Percentiles rank a stretch among this genome's conserved stretches.
Evolutionary conservation across 1,140 invertebrate genomes (phyloP).

Genomic region (Leptestheria dahalacensis): DNA sequence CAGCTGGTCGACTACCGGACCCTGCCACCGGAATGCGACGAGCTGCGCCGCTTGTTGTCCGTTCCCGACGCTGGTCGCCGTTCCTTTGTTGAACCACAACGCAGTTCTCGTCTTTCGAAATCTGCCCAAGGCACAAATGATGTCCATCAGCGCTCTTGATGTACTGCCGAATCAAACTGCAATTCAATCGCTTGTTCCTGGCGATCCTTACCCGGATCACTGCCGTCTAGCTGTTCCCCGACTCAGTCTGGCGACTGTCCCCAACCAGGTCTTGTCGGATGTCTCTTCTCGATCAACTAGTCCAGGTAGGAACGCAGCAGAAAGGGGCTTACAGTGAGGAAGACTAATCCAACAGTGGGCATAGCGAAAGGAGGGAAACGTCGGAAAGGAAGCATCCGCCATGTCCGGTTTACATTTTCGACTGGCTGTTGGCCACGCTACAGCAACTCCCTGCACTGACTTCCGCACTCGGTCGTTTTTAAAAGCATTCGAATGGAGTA

Average conservation of each 20-base stretch:
- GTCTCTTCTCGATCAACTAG: neutral
- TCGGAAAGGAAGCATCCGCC: neutral
- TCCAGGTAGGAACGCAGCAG: neutral
- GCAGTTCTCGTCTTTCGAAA: neutral
- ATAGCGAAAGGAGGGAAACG: neutral
- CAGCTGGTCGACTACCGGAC: neutral
- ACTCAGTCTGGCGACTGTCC: neutral
- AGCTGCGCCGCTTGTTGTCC: neutral
- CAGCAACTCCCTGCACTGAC: neutral
- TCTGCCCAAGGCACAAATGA: neutral
- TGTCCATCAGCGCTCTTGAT: neutral
- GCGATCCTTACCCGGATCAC: neutral
- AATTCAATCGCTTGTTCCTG: no score
- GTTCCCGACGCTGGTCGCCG: neutral
- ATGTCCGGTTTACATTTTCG: neutral
- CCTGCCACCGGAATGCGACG: neutral
- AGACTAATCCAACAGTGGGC: neutral
- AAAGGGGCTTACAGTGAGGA: neutral
- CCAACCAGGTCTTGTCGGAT: neutral
- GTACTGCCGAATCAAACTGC: neutral
- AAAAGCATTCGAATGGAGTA: neutral
- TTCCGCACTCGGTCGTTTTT: neutral
- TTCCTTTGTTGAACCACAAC: neutral
- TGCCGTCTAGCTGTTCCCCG: neutral
- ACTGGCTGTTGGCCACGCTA: neutral